A percentile compares a stretch with the other conserved stretches of the same genome.
phyloP scores from a whole-genome alignment of 2,888 invertebrate species.

The Lysandra coridon region DNA sequence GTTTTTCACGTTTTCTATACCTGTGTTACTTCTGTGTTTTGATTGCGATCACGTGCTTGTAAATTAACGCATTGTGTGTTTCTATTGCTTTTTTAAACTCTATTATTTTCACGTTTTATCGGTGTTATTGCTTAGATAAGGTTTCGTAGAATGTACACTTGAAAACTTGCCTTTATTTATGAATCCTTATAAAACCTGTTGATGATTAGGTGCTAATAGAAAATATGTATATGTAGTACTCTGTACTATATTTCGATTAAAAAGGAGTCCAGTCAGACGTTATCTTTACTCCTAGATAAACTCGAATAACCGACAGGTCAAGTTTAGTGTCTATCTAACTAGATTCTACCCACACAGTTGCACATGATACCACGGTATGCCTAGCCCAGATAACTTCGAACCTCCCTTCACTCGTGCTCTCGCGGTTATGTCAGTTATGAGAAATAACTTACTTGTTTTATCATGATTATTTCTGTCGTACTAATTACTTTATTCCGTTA shows the following conservation, averaged over 20 bases:
- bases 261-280: not conserved
- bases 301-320: not conserved
- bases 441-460: not conserved
- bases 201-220: not conserved
- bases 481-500: no score
- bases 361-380: not conserved
- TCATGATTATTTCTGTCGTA: not conserved
- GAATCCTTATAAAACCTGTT: not conserved
- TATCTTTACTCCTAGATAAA: not conserved
- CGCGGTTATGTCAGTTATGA: not conserved
- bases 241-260: not conserved
- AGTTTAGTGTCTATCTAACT: not conserved
- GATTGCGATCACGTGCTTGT: conserved; percentile 32
- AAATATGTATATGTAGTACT: not conserved
- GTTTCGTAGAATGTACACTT: not conserved
- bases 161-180: not conserved
- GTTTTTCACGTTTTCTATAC: not conserved
- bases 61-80: conserved; percentile 23
- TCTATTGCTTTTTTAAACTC: conserved; percentile 6
- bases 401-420: conserved; percentile 1
- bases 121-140: conserved; percentile 20
- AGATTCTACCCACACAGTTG: not conserved
- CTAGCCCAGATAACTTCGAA: not conserved
- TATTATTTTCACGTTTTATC: conserved; percentile 24
- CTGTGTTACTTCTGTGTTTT: conserved; percentile 23